Conservation (phyloP, 2,888 invertebrate species). For the Amphipyra berbera region DNA sequence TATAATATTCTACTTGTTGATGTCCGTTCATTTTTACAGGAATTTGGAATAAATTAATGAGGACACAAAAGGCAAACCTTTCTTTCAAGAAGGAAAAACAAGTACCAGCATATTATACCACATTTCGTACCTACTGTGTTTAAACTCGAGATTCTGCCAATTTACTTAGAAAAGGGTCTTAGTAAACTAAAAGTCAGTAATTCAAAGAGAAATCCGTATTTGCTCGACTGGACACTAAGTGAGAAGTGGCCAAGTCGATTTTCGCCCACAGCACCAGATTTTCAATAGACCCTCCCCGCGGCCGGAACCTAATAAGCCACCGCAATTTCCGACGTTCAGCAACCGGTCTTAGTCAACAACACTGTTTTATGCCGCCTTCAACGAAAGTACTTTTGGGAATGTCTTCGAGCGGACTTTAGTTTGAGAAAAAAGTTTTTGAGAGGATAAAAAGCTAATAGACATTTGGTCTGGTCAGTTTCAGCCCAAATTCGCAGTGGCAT, state of each 20-base stretch:
- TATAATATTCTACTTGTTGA: constrained; percentile 9
- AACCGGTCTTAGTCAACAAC: constrained; percentile 77
- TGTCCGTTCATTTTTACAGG: background rate
- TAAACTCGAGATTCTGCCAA: constrained; percentile 10
- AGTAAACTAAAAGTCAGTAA: constrained; percentile 22
- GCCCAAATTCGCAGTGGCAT: constrained; percentile 13
- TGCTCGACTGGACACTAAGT: constrained; percentile 55
- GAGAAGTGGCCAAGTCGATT: constrained; percentile 69
- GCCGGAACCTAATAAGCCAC: constrained; percentile 84
- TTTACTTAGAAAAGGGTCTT: constrained; percentile 6
- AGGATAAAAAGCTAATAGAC: constrained; percentile 41
- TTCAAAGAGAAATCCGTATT: constrained; percentile 42
- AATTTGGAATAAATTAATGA: constrained; percentile 8
- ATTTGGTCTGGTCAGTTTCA: constrained; percentile 38
- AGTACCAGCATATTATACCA: background rate
- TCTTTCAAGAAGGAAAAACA: constrained; percentile 4
- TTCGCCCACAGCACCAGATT: constrained; percentile 68
- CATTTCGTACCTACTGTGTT: background rate
- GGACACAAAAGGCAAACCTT: background rate
- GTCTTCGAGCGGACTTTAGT: constrained; percentile 52
- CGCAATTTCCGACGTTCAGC: constrained; percentile 84
- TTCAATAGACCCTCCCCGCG: constrained; percentile 74
- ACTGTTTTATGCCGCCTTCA: constrained; percentile 72
- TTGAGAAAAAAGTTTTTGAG: constrained; percentile 42
- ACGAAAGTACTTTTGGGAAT: constrained; percentile 72